A percentile compares a stretch with the other conserved stretches of the same genome.
These are phyloP conservation scores for Rhizoglyphus robini DNA, from an alignment of 1,140 invertebrate species.

Conservation along the genomic window DNA sequence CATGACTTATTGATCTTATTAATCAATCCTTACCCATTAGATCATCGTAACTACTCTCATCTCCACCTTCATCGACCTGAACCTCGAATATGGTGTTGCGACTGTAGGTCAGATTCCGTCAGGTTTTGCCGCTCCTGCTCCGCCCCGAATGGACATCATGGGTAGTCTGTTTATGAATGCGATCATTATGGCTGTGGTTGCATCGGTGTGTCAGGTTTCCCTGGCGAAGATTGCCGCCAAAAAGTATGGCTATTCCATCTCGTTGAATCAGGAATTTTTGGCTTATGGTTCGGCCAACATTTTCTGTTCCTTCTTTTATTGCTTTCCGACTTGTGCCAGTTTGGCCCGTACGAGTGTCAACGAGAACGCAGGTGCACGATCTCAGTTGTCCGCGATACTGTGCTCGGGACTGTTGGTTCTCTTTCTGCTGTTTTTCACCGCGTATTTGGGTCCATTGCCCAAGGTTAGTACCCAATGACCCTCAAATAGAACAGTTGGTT, in stretches of 20 bases:
- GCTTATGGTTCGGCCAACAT: conserved; percentile 39
- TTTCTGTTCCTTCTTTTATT: conserved; percentile 39
- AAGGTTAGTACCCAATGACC: conserved; percentile 32
- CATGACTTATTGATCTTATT: neutral
- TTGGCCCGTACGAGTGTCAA: conserved; percentile 38
- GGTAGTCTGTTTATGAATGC: conserved; percentile 29
- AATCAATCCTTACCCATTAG: neutral
- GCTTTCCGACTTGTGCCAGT: conserved; percentile 41
- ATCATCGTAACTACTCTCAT: conserved; percentile 1
- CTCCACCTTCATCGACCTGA: neutral
- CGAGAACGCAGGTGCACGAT: conserved; percentile 36
- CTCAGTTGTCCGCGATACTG: conserved; percentile 39
- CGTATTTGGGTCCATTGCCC: conserved; percentile 33
- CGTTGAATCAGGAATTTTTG: conserved; percentile 43
- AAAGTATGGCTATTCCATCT: conserved; percentile 42
- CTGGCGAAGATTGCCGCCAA: conserved; percentile 43
- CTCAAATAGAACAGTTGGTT: neutral
- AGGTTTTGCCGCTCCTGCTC: conserved; percentile 36
- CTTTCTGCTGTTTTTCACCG: conserved; percentile 38
- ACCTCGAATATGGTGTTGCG: neutral
- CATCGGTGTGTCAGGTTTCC: conserved; percentile 42
- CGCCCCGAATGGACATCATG: conserved; percentile 31
- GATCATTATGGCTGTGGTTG: conserved; percentile 41
- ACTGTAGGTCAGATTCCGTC: conserved; percentile 14
- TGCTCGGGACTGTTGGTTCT: conserved; percentile 37